Evolutionary conservation across 2,797 vertebrate genomes (phyloP), one percentile per base, ranked within the genome.

Genomic region (Catamblyrhynchus diadema): DNA sequence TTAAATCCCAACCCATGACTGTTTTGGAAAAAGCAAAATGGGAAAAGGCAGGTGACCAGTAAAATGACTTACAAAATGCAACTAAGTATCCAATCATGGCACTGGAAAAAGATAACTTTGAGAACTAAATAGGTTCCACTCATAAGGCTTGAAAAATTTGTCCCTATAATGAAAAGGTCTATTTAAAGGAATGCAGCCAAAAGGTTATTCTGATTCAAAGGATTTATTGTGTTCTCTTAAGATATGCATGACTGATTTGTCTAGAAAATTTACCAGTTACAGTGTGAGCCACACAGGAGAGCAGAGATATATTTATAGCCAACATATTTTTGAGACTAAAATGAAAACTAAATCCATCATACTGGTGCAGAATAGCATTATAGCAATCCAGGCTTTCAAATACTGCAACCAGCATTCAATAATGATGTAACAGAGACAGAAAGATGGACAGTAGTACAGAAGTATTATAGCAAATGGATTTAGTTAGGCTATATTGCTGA

Each of bases 311-410:
- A 95, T 97, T 97, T 97, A 97, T 92, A 97, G 96, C 51, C 54
- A 84, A 94, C 50, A 54, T 84, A 93, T 88, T 97, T 95, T 94
- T 94, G 92, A 97, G 96, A 97, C 96, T 90, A 91, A 97, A 98
- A 98, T 93, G 93, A 96, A 97, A 97, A 97, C 88, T 85, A 96
- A 97, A 96, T 96, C 96, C 81, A 93, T 96, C 90, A 88, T 75
- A 69, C 82, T 30, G 62, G 9, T 64, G 88, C 78, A 72, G 88
- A 93, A 90, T 61, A 92, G 86, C 81, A 92, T 97, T 96, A 97
- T n/a, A 89, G 87, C 81, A 85, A 96, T 84, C 81, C 81, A 25
- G 92, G 88, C 73, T 96, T 95, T 94, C 90, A 97, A 95, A 95
- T 88, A 96, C 96, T 95, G 93, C 94, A 96, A 96, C 95, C 95